A percentile compares a stretch with the other conserved stretches of the same genome.
Conservation (phyloP, 2,888 invertebrate genomes). For the Buathra laborator region DNA sequence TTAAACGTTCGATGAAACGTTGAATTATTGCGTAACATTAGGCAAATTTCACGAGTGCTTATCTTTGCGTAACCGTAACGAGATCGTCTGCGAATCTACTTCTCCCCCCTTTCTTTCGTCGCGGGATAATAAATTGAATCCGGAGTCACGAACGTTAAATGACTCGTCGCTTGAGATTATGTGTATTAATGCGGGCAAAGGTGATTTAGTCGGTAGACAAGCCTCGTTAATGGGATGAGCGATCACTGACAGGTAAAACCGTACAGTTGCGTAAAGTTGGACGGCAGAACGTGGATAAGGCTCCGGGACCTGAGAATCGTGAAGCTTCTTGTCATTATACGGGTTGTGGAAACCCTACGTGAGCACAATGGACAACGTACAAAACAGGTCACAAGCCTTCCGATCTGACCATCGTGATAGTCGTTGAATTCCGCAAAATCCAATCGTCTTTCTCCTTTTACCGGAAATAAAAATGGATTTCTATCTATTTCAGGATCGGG, state of each 20-base stretch:
- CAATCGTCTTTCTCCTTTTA: not conserved
- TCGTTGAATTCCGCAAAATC: not conserved
- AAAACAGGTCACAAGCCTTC: conserved; percentile 31
- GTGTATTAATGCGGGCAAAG: conserved; percentile 32
- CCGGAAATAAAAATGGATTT: not conserved
- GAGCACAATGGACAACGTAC: not conserved
- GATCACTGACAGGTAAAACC: conserved; percentile 63
- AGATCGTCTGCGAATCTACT: not conserved
- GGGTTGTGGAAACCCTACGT: conserved; percentile 64
- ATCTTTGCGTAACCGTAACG: not conserved
- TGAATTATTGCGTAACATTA: conserved; percentile 47
- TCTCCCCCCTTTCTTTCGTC: too few species aligned
- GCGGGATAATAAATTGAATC: too few species aligned
- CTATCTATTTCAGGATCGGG: too few species aligned
- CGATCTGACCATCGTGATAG: not conserved
- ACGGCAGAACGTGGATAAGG: conserved; percentile 49
- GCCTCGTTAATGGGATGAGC: conserved; percentile 63
- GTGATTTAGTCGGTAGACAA: conserved; percentile 30
- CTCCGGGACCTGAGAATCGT: conserved; percentile 15
- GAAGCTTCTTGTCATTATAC: conserved; percentile 61
- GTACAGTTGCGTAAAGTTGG: conserved; percentile 63
- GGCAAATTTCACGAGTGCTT: conserved; percentile 9
- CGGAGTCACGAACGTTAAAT: not conserved
- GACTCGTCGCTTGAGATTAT: not conserved
- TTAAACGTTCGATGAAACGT: conserved; percentile 34